Conservation (phyloP, 2,888 invertebrate genomes). For the Parascotia fuliginaria region DNA sequence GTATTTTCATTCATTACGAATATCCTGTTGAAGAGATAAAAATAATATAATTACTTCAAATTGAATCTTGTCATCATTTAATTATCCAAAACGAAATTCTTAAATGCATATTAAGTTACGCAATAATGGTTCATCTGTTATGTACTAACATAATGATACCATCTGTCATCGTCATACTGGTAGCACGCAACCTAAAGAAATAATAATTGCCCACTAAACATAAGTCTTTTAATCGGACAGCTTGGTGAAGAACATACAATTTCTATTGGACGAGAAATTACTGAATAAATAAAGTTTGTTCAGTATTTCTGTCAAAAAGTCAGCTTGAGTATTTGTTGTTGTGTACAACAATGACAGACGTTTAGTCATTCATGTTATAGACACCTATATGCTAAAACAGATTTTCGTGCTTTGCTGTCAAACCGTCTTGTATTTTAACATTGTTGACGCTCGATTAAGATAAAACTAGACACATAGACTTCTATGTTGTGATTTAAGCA, state of each 20-base stretch:
- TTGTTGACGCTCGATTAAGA: neutral
- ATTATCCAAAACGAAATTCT: slow-evolving; percentile 16
- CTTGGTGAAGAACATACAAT: too few relatives aligned
- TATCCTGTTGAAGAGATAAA: too few relatives aligned
- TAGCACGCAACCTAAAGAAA: slow-evolving; percentile 23
- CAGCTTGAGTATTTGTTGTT: too few relatives aligned
- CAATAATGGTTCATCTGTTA: slow-evolving; percentile 35
- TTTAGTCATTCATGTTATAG: too few relatives aligned
- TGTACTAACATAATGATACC: slow-evolving; percentile 28
- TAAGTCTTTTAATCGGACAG: slow-evolving; percentile 13
- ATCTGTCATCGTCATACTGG: slow-evolving; percentile 34
- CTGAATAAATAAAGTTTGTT: too few relatives aligned
- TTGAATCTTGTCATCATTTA: too few relatives aligned
- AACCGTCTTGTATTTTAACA: neutral
- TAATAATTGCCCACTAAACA: slow-evolving; percentile 20
- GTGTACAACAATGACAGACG: too few relatives aligned
- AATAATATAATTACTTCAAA: too few relatives aligned
- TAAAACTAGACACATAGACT: neutral
- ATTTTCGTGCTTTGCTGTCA: neutral
- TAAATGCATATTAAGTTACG: slow-evolving; percentile 35
- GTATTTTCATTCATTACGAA: too few relatives aligned
- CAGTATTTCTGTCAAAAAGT: too few relatives aligned
- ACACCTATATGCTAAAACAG: too few relatives aligned
- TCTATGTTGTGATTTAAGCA: neutral
- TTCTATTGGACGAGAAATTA: too few relatives aligned